Evolutionary conservation across 1,140 invertebrate species (phyloP), one percentile per base, ranked within the genome.

Genomic region (Euschistus heros): DNA sequence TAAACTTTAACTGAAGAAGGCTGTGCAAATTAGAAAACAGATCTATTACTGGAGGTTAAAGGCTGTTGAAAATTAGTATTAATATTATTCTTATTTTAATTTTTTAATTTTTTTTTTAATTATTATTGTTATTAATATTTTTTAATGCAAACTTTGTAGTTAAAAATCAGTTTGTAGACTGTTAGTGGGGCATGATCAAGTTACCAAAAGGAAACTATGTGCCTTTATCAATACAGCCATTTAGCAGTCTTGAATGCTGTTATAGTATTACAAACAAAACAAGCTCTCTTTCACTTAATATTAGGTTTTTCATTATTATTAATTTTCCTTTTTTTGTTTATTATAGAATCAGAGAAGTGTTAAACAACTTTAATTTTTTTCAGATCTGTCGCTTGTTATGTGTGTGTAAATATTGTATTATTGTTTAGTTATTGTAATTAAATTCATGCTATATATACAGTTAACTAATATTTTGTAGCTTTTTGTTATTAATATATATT

Each of bases 321-420:
- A 59, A 17, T 27, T n/a, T 24, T 33, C n/a, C 50, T 54, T 26
- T 54, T 54, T 22, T 54, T 54, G 18, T 54, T 54, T 54, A 6
- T 54, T 59, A 7, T 24, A 27, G 24, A 27, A 59, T n/a, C 15
- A 59, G 17, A 26, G 20, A 59, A 33, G n/a, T 33, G 26, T 33
- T 7, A 27, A n/a, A 26, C 26, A 33, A 22, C 17, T 59, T 59
- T 18, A 24, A 27, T 22, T 59, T 57, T n/a, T 26, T 22, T 59
- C 30, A 59, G 55, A 59, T 59, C 55, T 59, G 55, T 22, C 50
- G 22, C 30, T 59, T 59, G 10, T 59, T 59, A 33, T 59, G 55
- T 59, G 55, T 59, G 55, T 59, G 55, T 59, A 59, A 27, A 59
- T 59, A 59, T 59, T 59, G 55, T 59, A 59, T 24, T n/a, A 59